A percentile compares a stretch with the other conserved stretches of the same genome.
phyloP scores from a whole-genome alignment of 2,797 vertebrate genomes.

The Acropternis orthonyx region DNA sequence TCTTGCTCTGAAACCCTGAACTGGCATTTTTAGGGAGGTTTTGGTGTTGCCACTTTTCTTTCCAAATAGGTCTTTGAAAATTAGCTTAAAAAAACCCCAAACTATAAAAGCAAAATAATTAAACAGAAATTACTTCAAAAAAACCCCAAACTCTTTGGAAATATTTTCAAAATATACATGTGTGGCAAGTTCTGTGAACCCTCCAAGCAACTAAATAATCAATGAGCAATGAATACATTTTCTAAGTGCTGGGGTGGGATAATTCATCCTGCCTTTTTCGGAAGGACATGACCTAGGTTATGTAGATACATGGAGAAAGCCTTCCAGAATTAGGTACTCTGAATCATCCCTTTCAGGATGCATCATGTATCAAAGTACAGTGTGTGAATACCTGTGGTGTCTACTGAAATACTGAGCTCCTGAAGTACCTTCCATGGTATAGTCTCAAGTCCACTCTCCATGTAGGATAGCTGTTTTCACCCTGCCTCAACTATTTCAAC shows the following conservation, averaged over 20 bases:
- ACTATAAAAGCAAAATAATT: not conserved
- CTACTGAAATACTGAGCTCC: not conserved
- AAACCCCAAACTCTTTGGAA: not conserved
- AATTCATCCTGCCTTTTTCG: not conserved
- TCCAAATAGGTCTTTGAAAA: not conserved
- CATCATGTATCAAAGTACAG: rapidly evolving
- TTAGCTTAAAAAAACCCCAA: not conserved
- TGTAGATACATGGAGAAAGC: not conserved
- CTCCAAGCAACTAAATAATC: not conserved
- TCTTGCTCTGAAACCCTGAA: not conserved
- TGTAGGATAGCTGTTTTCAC: not conserved
- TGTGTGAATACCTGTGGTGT: not conserved
- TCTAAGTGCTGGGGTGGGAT: not conserved
- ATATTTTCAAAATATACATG: not conserved
- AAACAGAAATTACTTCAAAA: not conserved
- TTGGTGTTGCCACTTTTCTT: not conserved
- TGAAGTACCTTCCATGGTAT: not conserved
- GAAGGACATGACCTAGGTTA: not conserved
- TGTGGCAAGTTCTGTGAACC: not conserved
- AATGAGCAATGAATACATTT: not conserved
- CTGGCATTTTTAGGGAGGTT: not conserved
- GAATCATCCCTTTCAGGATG: not conserved
- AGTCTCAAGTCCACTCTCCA: not conserved
- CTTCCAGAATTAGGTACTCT: not conserved
- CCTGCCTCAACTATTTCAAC: not conserved